Percentiles rank a stretch among this genome's conserved stretches.
Conservation (phyloP, 2,888 invertebrate species). For the Agrochola litura region DNA sequence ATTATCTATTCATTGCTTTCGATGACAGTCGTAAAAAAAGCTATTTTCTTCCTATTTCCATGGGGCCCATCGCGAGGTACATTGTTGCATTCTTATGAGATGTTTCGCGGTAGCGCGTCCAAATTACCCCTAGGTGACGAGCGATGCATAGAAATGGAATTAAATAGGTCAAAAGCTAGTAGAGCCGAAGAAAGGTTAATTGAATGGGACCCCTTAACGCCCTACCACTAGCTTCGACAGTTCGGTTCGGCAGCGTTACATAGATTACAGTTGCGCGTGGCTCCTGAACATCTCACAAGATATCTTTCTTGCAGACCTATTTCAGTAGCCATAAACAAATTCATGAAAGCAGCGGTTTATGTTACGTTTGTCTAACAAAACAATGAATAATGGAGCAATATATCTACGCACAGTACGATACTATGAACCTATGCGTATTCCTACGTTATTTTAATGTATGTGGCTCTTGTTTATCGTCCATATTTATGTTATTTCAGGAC, state of each 20-base stretch:
- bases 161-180: constrained; percentile 79
- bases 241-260: constrained; percentile 48
- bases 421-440: constrained; percentile 2
- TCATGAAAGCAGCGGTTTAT: constrained; percentile 27
- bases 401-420: background rate
- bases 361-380: constrained; percentile 59
- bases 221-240: constrained; percentile 49
- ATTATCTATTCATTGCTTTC: constrained; percentile 41
- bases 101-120: constrained; percentile 36
- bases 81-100: constrained; percentile 42
- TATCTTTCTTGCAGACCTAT: constrained; percentile 63
- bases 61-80: constrained; percentile 5
- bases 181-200: constrained; percentile 79
- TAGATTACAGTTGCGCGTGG: constrained; percentile 68
- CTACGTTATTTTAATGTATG: background rate
- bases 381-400: constrained; percentile 46
- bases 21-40: constrained; percentile 49
- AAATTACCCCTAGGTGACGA: constrained; percentile 64
- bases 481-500: constrained; percentile 10
- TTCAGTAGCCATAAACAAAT: constrained; percentile 57
- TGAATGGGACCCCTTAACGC: constrained; percentile 76
- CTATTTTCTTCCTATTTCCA: constrained; percentile 31
- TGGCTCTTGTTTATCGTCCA: constrained; percentile 42
- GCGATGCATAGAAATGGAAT: constrained; percentile 76
- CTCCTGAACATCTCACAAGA: constrained; percentile 43